Conservation (phyloP, 1,140 invertebrate species). For the Drosophila malerkotliana region DNA sequence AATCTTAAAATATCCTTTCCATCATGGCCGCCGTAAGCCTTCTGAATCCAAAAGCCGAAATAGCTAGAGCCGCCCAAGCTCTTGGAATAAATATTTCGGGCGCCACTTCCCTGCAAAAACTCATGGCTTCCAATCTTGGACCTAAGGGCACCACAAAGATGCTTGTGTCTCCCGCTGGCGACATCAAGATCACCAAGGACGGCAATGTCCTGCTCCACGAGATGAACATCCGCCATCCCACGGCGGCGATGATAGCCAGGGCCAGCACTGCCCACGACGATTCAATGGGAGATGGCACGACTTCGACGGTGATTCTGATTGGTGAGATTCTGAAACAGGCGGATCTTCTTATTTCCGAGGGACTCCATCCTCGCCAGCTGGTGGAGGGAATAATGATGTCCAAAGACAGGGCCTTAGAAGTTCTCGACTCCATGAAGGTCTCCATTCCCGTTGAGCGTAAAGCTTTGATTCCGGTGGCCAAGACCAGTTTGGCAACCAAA, state of each 20-base stretch:
- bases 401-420: slow-evolving; percentile 92
- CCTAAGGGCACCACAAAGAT: slow-evolving; percentile 99
- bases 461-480: slow-evolving; percentile 92
- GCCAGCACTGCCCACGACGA: slow-evolving; percentile 99
- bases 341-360: slow-evolving; percentile 96
- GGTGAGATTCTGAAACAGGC: slow-evolving; percentile 99
- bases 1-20: neutral
- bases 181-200: slow-evolving; percentile 99
- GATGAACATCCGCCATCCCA: slow-evolving; percentile 99
- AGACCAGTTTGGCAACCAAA: slow-evolving; percentile 96
- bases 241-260: slow-evolving; percentile 98
- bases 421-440: slow-evolving; percentile 90
- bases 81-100: slow-evolving; percentile 98
- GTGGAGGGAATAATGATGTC: slow-evolving; percentile 98
- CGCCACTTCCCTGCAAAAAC: slow-evolving; percentile 98
- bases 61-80: slow-evolving; percentile 97
- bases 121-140: slow-evolving; percentile 98
- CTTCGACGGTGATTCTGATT: slow-evolving; percentile 98
- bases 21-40: slow-evolving; percentile 97
- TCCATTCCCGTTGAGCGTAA: slow-evolving; percentile 91
- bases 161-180: slow-evolving; percentile 98
- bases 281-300: slow-evolving; percentile 99
- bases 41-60: slow-evolving; percentile 99
- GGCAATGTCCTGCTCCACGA: slow-evolving; percentile 99
- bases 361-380: slow-evolving; percentile 96